Base-by-base conservation (phyloP, 53 echinoderm and acorn worm genomes). In the Actinopyga echinites region DNA sequence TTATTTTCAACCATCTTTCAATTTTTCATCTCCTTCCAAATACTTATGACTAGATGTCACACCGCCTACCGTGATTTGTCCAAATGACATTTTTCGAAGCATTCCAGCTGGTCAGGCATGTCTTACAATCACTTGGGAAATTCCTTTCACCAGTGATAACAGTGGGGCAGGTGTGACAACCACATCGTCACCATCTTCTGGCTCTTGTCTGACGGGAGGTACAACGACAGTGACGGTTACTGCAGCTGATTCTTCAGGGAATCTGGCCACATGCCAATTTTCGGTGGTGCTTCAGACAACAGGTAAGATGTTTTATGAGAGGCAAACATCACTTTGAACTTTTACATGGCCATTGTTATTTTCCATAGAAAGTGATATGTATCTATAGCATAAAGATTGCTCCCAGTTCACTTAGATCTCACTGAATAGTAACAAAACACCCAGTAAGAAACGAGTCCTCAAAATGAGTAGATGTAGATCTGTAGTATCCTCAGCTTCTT, bases 1-100 rank as follows among this genome's bases (percentile, higher is more conserved):
- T 40, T 40, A 40, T 40, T 40, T 40, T 40, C 40, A 40, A 65
- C 31, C 13, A 34, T 11, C 10, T 65, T 13, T 4, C 31, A 28
- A 65, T 13, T 30, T 65, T 34, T 29, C 13, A 24, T 65, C 10
- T 71, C 22, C 2, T 71, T 73, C 42, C 19, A 22, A 53, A 77
- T 26, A 20, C 21, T 25, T 71, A 9, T 49, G 15, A 49, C 13
- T 6, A 71, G 71, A 71, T 40, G 8, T 44, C 1, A 71, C 71
- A 71, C 71, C 71, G 6, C 71, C 71, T 40, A 42, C 8, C 1
- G 22, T 71, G 8, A 17, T 71, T 25, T 71, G 71, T 71, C 71
- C 71, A 4, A 25, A 25, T 8, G n/a, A 40, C 71, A 71, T 71
- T 23, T 32, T 8, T 23, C 45, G 45, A 42, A 42, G 22, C 5